Base-by-base conservation (phyloP, 2,888 invertebrate genomes). In the Eristalinus sepulchralis region DNA sequence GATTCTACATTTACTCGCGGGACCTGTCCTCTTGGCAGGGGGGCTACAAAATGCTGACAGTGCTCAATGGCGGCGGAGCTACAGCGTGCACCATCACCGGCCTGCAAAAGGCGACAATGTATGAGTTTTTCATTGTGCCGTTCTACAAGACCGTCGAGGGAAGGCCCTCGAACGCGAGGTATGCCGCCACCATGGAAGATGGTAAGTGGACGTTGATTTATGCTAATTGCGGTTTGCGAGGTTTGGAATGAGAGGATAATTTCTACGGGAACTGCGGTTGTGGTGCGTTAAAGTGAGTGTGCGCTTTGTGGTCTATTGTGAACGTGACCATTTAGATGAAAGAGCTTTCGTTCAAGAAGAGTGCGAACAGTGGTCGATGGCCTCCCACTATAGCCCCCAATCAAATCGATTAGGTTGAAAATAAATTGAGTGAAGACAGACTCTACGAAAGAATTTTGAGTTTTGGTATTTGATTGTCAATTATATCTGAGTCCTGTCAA, bases 111-210 rank as follows among this genome's bases (percentile, higher is more conserved):
- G 97, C 96, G 93, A 95, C 97, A 86, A 95, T 95, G 91, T 98
- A 98, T 93, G 97, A 98, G 93, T 97, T 98, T 93, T 97, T 98
- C 93, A 94, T 98, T 89, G 95, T 97, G 91, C 98, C 98, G 88
- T 98, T 97, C 93, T 97, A 96, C 93, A 96, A 96, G 92, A 95
- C 95, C 91, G 95, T 97, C 89, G 97, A 97, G 93, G 98, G 97
- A 85, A 95, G 96, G 90, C 97, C 97, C 53, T 97, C 97, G 73
- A 97, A 98, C 93, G 96, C 96, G 47, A 94, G 95, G 91, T 95
- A 95, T 87, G 95, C 96, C 73, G 94, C 95, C 92, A 98, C 98
- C 71, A 93, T 96, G 89, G 97, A 98, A 93, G 97, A 97, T 93
- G 96, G 97, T 97, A 94, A 95, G 94, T 93, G 89, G 59, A 94